These are phyloP conservation scores for Enteromius viviparus DNA, from an alignment of 2,797 vertebrate species.

Conservation along the genomic window DNA sequence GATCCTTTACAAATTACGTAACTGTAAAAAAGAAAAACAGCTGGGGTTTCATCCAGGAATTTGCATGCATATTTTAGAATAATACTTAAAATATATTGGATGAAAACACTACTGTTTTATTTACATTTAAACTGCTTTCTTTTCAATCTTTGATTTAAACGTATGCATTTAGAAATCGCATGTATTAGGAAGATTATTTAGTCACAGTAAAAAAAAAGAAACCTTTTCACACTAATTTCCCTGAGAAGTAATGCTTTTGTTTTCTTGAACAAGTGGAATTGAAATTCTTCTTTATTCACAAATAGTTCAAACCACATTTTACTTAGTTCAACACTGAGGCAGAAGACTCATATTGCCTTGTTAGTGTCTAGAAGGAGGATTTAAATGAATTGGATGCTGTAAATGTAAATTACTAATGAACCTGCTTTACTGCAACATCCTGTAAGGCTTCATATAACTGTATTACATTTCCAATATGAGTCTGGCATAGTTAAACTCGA, in stretches of 20 bases:
- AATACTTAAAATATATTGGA: not conserved
- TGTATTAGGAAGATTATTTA: not conserved
- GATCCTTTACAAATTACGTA: conserved; percentile 27
- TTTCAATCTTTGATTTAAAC: not conserved
- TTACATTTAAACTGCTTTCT: not conserved
- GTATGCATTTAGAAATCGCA: not conserved
- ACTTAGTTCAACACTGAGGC: not conserved
- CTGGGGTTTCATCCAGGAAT: not conserved
- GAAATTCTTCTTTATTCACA: not conserved
- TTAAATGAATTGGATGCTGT: conserved; percentile 17
- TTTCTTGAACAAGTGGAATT: not conserved
- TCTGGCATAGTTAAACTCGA: not conserved
- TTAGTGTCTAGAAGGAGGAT: not conserved
- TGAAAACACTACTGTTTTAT: not conserved
- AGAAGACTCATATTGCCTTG: not conserved
- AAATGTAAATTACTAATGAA: conserved; percentile 30
- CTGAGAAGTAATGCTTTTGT: not conserved
- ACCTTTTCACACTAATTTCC: not conserved
- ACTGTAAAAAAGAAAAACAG: not conserved
- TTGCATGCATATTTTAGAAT: not conserved
- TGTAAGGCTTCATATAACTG: conserved; percentile 23
- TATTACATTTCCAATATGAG: conserved; percentile 28
- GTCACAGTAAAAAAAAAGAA: not conserved
- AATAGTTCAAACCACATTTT: not conserved
- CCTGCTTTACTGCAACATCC: not conserved